These are phyloP conservation scores for Steatornis caripensis DNA, from an alignment of 2,113 vertebrate genomes.

Conservation along the genomic window DNA sequence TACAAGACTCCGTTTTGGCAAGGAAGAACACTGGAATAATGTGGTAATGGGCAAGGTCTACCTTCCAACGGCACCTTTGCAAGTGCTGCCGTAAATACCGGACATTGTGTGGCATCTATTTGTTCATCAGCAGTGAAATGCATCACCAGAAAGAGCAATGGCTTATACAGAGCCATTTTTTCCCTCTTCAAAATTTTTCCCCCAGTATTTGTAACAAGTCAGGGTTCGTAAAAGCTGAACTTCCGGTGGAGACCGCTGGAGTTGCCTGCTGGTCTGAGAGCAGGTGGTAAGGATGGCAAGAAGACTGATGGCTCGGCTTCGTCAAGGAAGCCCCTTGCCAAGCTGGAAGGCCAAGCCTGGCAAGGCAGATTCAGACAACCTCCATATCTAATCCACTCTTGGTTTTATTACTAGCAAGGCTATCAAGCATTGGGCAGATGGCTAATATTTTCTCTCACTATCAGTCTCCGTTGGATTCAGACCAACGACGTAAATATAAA, in stretches of 20 bases:
- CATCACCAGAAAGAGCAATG: not conserved
- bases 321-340: not conserved
- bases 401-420: not conserved
- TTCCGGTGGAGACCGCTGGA: not conserved
- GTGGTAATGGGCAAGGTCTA: slow-evolving; percentile 10
- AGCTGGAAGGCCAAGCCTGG: not conserved
- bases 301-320: rapidly evolving
- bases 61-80: not conserved
- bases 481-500: slow-evolving; percentile 51
- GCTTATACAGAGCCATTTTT: not conserved
- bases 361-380: not conserved
- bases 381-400: not conserved
- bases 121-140: not conserved
- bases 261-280: not conserved
- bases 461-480: slow-evolving; percentile 38
- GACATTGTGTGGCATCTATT: not conserved
- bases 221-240: not conserved
- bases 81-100: not conserved
- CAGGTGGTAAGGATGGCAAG: not conserved
- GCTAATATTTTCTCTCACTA: slow-evolving; percentile 47
- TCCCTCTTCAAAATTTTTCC: not conserved
- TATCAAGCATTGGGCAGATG: slow-evolving; percentile 33
- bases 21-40: not conserved
- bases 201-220: not conserved
- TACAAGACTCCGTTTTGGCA: slow-evolving; percentile 23